Percentiles rank a stretch among this genome's conserved stretches.
These are phyloP conservation scores for Dilophus febrilis DNA, from an alignment of 2,888 invertebrate species.

Conservation along the genomic window DNA sequence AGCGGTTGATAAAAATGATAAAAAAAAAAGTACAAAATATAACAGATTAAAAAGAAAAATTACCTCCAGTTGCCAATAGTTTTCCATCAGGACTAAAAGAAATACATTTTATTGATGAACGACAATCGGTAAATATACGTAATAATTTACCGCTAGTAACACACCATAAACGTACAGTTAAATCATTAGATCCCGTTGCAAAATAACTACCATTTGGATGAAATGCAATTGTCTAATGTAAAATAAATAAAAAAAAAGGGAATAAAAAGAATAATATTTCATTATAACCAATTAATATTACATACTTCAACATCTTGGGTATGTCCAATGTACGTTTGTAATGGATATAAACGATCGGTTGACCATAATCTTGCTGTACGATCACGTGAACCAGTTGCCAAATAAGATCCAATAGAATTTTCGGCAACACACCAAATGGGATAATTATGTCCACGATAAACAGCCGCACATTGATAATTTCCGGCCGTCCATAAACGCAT, in stretches of 20 bases:
- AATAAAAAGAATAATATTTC: conserved; percentile 5
- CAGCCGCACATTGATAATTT: conserved; percentile 49
- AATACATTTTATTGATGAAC: conserved; percentile 54
- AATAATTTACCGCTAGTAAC: conserved; percentile 66
- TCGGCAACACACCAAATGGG: conserved; percentile 79
- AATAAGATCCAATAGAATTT: conserved; percentile 53
- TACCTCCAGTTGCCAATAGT: conserved; percentile 69
- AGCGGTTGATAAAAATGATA: no score
- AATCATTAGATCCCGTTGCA: conserved; percentile 82
- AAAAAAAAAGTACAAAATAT: background rate
- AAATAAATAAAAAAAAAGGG: background rate
- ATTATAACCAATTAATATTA: conserved; percentile 9
- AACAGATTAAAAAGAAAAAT: conserved; percentile 7
- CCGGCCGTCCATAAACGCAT: conserved; percentile 58
- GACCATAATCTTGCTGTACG: conserved; percentile 74
- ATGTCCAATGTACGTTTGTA: conserved; percentile 78
- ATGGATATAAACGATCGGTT: conserved; percentile 57
- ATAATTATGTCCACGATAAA: conserved; percentile 70
- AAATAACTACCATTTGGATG: conserved; percentile 84
- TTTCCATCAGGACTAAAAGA: conserved; percentile 76
- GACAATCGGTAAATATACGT: conserved; percentile 62
- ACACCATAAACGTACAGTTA: conserved; percentile 74
- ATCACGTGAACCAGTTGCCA: conserved; percentile 81
- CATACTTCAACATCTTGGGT: conserved; percentile 72
- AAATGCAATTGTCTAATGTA: conserved; percentile 41